Base-by-base conservation (phyloP, 2,888 invertebrate genomes). In the Cheilosia scutellata region DNA sequence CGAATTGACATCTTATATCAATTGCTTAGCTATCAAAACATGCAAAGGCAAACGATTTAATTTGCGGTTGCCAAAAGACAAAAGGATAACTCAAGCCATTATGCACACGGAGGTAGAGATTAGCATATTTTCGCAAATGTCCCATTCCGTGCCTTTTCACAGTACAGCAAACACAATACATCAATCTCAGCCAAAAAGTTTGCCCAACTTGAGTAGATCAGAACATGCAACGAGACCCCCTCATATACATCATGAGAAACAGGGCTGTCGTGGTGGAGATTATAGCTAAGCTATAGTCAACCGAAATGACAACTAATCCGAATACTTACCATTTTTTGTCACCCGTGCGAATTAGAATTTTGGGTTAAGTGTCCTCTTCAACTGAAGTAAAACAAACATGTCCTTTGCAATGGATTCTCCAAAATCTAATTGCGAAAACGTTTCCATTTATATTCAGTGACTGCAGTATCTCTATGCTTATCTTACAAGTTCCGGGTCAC, bases 181-280 rank as follows among this genome's bases (percentile, higher is more conserved):
- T 82, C 63, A 82, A 76, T 82, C 82, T 57, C 70, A 57, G 76
- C 70, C 76, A 82, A 82, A 68, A 82, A 82, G 76, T 11, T 37
- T 37, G 37, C 11, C 37, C 37, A 37, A 37, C 37, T 70, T 65
- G 55, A 29, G 25, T 57, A 25, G 25, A 33, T 5, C n/a, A 49
- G 31, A 62, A 40, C 79, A 77, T 71, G 65, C 68, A 9, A 82
- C 29, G 4, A 13, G 4, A 37, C 37, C 11, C 11, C 4, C 3
- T 11, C 25, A 20, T 31, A 4, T 57, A 31, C 37, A 9, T 25
- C 57, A 57, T 44, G 11, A 65, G 20, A 25, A 60, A 44, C 37
- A 20, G 47, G 9, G 11, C 37, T 37, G 37, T 37, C 37, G 37
- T 11, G 37, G 9, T 37, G 37, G 37, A 37, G 37, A 37, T 49